Evolutionary conservation across 2,113 vertebrate genomes (phyloP), one percentile per base, ranked within the genome.

Genomic region (Bubalus kerabau): DNA sequence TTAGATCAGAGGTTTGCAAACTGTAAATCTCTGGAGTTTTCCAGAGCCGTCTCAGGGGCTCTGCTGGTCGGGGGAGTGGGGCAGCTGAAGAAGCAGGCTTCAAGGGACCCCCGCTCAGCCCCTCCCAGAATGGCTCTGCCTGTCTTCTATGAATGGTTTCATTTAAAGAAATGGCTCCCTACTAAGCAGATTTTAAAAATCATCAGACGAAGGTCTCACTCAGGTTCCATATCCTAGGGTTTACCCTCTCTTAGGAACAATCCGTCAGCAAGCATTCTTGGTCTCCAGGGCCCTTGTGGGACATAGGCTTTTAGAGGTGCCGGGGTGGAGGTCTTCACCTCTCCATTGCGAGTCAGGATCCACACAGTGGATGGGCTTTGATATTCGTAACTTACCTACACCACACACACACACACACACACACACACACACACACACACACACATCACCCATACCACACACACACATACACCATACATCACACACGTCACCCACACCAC

Each of bases 121-220:
- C 17, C 8, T 6, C 19, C 59, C 46, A 30, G 71, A n/a, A 32
- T 7, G 1, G 0, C 64, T 76, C 56, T 13, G 26, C 67, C 9
- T 0, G 7, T 21, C 52, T 64, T 16, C 6, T 30, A 0, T 1
- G 3, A 7, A 36, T 1, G 10, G 10, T 32, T 84, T 83, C 76
- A 43, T 30, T 50, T 7, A 40, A 67, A 26, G 52, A 90, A 13
- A 62, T 36, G 9, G n/a, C 40, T 46, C 52, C 26, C 71, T 76
- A 26, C 48, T n/a, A 4, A 48, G n/a, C 71, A 87, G 6, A 64
- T 52, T 90, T 56, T 36, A 87, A 64, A 62, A 83, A 57, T 60
- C 50, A 1, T 78, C 28, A 59, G 56, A n/a, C 16, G 30, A 8
- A 46, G 6, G 10, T 13, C 56, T 32, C 21, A 11, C 71, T 56